Base-by-base conservation (phyloP, 2,113 vertebrate genomes). In the Ciconia boyciana region DNA sequence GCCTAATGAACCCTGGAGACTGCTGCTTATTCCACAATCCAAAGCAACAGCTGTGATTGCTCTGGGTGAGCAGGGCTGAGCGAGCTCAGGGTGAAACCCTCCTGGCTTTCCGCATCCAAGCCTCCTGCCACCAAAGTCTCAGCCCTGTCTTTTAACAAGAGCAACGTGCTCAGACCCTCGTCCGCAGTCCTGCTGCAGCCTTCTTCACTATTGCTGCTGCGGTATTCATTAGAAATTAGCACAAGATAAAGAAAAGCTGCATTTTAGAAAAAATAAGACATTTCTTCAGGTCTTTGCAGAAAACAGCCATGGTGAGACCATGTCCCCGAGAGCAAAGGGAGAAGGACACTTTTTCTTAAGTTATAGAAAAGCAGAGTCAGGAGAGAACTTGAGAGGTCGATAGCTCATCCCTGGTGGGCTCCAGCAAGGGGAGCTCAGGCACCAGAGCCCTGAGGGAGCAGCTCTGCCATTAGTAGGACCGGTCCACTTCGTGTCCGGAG, bases 1-100 rank as follows among this genome's bases (percentile, higher is more conserved):
- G 90, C 85, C 96, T 94, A 96, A 96, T 96, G 94, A 97, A 96
- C 94, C 95, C 90, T 62, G 14, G 87, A 88, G 84, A 29, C 62
- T 46, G 89, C 68, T 89, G 16, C 91, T 93, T 80, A 78, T 5
- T 74, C 70, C 75, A 32, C 75, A 83, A 31, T 4, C 84, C 84
- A 80, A 21, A 80, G 89, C 79, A 95, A 68, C 95, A 96, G 93
- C 83, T 87, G 84, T 13, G 71, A 81, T 25, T 89, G 92, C 90
- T 94, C 64, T 46, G 84, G 70, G 86, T 26, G 61, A 95, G 78
- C 83, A 76, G 83, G 60, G 58, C 85, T 79, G 28, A 84, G 76
- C 0, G 1, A 92, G 83, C 69, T 22, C 22, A 16, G 51, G 60
- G 70, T 61, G 49, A 95, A 95, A 44, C 28, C 43, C n/a, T 85